Percentiles rank a stretch among this genome's conserved stretches.
phyloP scores from a whole-genome alignment of 2,888 invertebrate species.

The Euplexia lucipara region DNA sequence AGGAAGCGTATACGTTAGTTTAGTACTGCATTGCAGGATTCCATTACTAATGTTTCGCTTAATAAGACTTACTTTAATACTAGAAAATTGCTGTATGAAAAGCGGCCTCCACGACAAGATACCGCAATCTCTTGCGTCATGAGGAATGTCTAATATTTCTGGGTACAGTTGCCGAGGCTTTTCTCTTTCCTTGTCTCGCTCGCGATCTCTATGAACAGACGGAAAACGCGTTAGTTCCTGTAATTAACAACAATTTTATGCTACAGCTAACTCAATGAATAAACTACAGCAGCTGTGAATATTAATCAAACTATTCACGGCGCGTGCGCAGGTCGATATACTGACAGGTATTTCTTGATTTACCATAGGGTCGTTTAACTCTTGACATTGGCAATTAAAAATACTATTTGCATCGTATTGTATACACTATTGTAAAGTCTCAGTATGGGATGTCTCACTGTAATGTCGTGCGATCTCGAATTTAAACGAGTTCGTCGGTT shows the following conservation, averaged over 20 bases:
- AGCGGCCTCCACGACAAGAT: constrained; percentile 96
- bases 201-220: constrained; percentile 83
- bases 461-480: constrained; percentile 21
- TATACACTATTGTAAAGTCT: constrained; percentile 3
- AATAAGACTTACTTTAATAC: constrained; percentile 94
- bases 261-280: constrained; percentile 16
- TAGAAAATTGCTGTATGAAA: constrained; percentile 96
- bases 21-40: background rate
- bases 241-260: constrained; percentile 30
- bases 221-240: constrained; percentile 32
- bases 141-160: constrained; percentile 92
- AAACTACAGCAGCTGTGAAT: constrained; percentile 34
- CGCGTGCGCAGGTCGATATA: constrained; percentile 40
- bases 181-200: constrained; percentile 91
- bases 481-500: constrained; percentile 49
- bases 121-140: constrained; percentile 96
- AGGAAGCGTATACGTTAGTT: constrained; percentile 63
- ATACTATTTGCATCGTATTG: background rate
- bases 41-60: background rate
- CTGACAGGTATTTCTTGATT: constrained; percentile 43
- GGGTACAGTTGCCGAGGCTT: constrained; percentile 91
- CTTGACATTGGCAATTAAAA: constrained; percentile 27
- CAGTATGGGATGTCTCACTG: constrained; percentile 7
- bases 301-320: constrained; percentile 29
- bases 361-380: constrained; percentile 31